A percentile compares a stretch with the other conserved stretches of the same genome.
Evolutionary conservation across 35 echinoderm and acorn worm species (phyloP).

Genomic region (Nesometra sesokonis): DNA sequence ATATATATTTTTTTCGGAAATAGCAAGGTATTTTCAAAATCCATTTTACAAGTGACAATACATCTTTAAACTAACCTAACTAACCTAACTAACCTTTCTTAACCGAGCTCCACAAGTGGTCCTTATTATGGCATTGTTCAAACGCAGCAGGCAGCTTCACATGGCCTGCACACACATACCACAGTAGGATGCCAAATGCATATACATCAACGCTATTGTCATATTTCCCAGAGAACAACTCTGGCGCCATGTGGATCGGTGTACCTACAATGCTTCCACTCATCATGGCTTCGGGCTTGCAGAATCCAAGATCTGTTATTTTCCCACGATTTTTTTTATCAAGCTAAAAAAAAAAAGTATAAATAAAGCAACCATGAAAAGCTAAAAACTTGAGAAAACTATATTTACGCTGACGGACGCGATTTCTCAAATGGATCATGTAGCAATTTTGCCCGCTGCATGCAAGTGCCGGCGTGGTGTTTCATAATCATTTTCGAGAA

Average conservation of each 20-base stretch:
- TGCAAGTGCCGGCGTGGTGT: too few relatives aligned
- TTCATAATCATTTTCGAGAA: too few relatives aligned
- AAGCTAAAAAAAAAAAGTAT: constrained; percentile 27
- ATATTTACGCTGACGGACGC: too few relatives aligned
- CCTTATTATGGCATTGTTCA: constrained; percentile 97
- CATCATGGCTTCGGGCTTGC: constrained; percentile 99
- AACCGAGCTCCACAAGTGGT: constrained; percentile 89
- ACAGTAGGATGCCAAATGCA: constrained; percentile 94
- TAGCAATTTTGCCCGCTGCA: too few relatives aligned
- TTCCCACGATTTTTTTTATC: constrained; percentile 77
- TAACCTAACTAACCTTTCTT: constrained; percentile 63
- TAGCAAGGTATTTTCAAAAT: too few relatives aligned
- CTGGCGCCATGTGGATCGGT: constrained; percentile 98
- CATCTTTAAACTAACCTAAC: not conserved
- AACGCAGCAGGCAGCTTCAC: constrained; percentile 71
- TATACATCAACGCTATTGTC: constrained; percentile 92
- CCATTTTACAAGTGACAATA: too few relatives aligned
- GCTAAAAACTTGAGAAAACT: too few relatives aligned
- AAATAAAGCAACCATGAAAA: not conserved
- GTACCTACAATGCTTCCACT: constrained; percentile 98
- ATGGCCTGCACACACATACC: constrained; percentile 88
- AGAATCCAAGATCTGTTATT: constrained; percentile 98
- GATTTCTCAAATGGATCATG: too few relatives aligned
- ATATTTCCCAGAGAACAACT: constrained; percentile 90
- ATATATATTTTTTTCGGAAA: not conserved